Conservation (phyloP, 2,888 invertebrate species). For the Automeris io region DNA sequence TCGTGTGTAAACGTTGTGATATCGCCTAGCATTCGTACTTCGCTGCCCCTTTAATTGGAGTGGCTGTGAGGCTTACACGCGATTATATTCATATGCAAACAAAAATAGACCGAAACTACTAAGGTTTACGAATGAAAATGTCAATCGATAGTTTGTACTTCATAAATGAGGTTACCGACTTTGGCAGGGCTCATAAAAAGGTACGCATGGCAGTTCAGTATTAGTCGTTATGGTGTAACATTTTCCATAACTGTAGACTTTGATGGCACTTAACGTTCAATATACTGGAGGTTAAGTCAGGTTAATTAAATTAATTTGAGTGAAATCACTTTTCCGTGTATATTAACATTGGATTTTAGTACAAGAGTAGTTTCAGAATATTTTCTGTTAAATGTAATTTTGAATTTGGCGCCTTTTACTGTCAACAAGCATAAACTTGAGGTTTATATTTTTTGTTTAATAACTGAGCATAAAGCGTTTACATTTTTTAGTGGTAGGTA, state of each 20-base stretch:
- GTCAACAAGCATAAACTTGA: too few species aligned
- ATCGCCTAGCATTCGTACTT: conserved; percentile 61
- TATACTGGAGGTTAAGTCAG: conserved; percentile 1
- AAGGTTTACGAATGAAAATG: conserved; percentile 37
- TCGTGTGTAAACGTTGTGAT: conserved; percentile 63
- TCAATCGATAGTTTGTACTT: conserved; percentile 32
- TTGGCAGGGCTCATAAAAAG: conserved; percentile 57
- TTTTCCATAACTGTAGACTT: conserved; percentile 1
- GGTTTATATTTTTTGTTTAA: too few species aligned
- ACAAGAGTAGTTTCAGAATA: too few species aligned
- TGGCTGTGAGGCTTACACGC: conserved; percentile 52
- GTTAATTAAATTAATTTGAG: neutral
- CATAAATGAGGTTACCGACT: conserved; percentile 52
- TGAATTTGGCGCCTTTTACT: too few species aligned
- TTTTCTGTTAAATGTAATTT: too few species aligned
- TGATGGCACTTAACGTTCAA: conserved; percentile 1
- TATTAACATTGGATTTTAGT: neutral
- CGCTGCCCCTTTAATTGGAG: conserved; percentile 67
- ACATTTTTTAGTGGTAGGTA: too few species aligned
- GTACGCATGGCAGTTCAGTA: conserved; percentile 27
- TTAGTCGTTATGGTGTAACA: conserved; percentile 12
- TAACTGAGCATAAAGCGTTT: too few species aligned
- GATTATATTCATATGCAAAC: conserved; percentile 45
- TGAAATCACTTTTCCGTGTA: neutral
- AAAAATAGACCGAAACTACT: conserved; percentile 42